Conservation (phyloP, 2,888 invertebrate genomes). For the Muschampia plurimacula region DNA sequence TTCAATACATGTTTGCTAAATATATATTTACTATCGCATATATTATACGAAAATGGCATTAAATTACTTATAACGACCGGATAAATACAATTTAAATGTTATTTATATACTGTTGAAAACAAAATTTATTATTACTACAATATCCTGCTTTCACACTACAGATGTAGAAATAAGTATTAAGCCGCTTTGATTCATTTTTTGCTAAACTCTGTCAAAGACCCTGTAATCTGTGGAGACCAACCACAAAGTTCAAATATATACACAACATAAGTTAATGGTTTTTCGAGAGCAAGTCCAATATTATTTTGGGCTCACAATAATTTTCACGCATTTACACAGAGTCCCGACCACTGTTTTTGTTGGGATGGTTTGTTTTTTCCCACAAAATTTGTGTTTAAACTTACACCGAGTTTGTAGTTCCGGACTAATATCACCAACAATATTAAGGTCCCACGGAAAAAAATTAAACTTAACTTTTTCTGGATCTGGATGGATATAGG, state of each 20-base stretch:
- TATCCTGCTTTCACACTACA: conserved; percentile 2
- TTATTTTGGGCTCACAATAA: conserved; percentile 80
- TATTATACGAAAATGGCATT: no score
- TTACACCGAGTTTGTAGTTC: conserved; percentile 19
- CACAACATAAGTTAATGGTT: conserved; percentile 79
- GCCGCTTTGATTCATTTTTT: conserved; percentile 34
- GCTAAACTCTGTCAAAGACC: conserved; percentile 43
- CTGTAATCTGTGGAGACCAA: conserved; percentile 49
- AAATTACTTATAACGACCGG: neutral
- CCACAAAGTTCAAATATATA: conserved; percentile 61
- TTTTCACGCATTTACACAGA: conserved; percentile 77
- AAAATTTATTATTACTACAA: conserved; percentile 41
- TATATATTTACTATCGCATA: no score
- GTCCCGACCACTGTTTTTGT: conserved; percentile 69
- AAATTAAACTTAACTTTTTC: neutral
- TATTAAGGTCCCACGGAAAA: conserved; percentile 5
- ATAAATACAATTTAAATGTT: neutral
- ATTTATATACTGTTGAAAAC: neutral
- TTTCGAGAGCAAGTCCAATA: conserved; percentile 78
- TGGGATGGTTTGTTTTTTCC: conserved; percentile 63
- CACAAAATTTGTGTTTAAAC: conserved; percentile 57
- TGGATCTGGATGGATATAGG: no score
- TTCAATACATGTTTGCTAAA: no score
- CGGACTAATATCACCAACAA: conserved; percentile 18
- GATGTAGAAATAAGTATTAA: neutral